Evolutionary conservation across 2,888 invertebrate genomes (phyloP).

Genomic region (Punctoribates punctum): DNA sequence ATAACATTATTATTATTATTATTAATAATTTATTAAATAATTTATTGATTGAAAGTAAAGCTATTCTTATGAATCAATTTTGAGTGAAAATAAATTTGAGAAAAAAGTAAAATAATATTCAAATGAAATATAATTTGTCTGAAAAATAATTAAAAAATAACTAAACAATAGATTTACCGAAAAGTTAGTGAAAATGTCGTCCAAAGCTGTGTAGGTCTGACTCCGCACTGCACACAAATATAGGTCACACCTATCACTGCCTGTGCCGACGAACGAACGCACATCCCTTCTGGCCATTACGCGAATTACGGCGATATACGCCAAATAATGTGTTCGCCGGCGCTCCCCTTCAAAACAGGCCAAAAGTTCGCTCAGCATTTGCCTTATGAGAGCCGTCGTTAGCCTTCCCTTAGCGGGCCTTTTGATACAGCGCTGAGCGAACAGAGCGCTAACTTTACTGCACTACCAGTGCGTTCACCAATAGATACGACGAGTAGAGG

Average conservation of each 20-base stretch:
- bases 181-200: conserved; percentile 9
- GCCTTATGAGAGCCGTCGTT: not conserved
- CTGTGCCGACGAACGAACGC: not conserved
- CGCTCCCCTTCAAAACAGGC: not conserved
- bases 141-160: not conserved
- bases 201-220: not conserved
- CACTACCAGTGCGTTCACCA: conserved; percentile 9
- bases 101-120: not conserved
- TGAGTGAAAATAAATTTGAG: not conserved
- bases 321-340: conserved; percentile 1
- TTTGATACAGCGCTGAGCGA: not conserved
- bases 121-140: not conserved
- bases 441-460: not conserved
- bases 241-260: conserved; percentile 15
- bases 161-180: not conserved
- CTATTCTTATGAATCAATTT: too few species aligned
- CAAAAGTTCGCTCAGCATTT: not conserved
- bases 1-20: too few species aligned
- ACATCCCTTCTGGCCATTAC: conserved; percentile 29
- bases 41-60: too few species aligned
- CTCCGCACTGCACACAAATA: not conserved
- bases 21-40: too few species aligned
- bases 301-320: conserved; percentile 23
- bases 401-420: not conserved
- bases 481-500: conserved; percentile 1